Evolutionary conservation across 2,113 vertebrate species (phyloP).

Genomic region (Todiramphus saurophagus): DNA sequence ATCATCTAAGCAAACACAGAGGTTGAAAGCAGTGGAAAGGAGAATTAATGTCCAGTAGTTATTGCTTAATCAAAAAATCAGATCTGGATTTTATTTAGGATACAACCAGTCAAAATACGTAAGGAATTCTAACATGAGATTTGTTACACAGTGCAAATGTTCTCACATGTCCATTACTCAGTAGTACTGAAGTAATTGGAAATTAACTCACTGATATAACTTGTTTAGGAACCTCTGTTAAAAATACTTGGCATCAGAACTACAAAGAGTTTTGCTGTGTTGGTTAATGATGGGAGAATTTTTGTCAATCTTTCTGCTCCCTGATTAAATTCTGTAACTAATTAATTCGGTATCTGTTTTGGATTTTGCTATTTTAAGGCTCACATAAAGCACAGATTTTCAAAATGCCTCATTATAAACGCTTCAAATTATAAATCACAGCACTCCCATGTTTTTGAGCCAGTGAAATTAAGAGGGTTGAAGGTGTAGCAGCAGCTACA

Average conservation of each 20-base stretch:
- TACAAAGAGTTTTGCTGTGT: background rate
- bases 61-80: background rate
- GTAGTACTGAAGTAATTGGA: background rate
- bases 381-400: background rate
- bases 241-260: background rate
- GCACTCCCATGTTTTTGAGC: background rate
- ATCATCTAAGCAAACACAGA: background rate
- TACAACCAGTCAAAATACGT: background rate
- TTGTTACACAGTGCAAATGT: background rate
- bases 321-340: background rate
- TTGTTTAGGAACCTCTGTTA: background rate
- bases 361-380: background rate
- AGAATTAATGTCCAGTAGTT: background rate
- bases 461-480: background rate
- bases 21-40: background rate
- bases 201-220: background rate
- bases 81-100: background rate
- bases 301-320: background rate
- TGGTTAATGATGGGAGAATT: background rate
- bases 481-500: background rate
- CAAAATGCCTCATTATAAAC: background rate
- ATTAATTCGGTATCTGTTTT: background rate
- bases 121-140: background rate
- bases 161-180: background rate
- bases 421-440: background rate